Percentiles rank a stretch among this genome's conserved stretches.
Conservation (phyloP, 2,797 vertebrate genomes). For the Aulostomus chinensis region DNA sequence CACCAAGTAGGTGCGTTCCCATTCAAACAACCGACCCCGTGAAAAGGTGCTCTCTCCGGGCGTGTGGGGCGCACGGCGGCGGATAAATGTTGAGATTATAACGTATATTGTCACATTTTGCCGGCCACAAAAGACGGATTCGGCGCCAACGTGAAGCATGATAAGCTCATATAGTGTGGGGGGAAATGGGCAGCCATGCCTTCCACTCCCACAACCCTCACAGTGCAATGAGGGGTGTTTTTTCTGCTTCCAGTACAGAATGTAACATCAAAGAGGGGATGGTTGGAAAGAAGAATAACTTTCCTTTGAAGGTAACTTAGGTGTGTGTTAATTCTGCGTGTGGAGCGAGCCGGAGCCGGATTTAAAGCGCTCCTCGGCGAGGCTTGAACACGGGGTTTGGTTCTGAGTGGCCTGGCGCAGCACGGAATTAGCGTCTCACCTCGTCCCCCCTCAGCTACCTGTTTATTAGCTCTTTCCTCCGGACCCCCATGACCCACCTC, state of each 20-base stretch:
- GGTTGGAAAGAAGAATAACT: slow-evolving; percentile 55
- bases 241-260: slow-evolving; percentile 32
- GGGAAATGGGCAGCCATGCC: slow-evolving; percentile 84
- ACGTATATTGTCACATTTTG: slow-evolving; percentile 32
- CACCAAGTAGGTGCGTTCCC: slow-evolving; percentile 70
- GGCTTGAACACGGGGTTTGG: slow-evolving; percentile 55
- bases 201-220: slow-evolving; percentile 83
- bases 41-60: slow-evolving; percentile 21
- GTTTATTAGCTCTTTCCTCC: slow-evolving; percentile 88
- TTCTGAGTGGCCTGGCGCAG: slow-evolving; percentile 81
- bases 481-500: slow-evolving; percentile 86
- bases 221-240: slow-evolving; percentile 65
- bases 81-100: background rate
- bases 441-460: slow-evolving; percentile 87
- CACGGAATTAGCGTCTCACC: slow-evolving; percentile 83
- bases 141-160: slow-evolving; percentile 77
- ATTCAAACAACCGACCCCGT: slow-evolving; percentile 52
- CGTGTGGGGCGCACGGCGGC: slow-evolving; percentile 13
- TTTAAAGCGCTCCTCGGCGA: slow-evolving; percentile 47
- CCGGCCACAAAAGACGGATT: slow-evolving; percentile 48
- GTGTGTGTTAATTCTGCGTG: slow-evolving; percentile 48
- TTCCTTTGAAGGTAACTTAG: slow-evolving; percentile 16
- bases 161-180: slow-evolving; percentile 77
- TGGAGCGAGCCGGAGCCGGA: slow-evolving; percentile 36
- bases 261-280: slow-evolving; percentile 69